A percentile compares a stretch with the other conserved stretches of the same genome.
Evolutionary conservation across 2,113 vertebrate species (phyloP).

Genomic region (Bucco capensis): DNA sequence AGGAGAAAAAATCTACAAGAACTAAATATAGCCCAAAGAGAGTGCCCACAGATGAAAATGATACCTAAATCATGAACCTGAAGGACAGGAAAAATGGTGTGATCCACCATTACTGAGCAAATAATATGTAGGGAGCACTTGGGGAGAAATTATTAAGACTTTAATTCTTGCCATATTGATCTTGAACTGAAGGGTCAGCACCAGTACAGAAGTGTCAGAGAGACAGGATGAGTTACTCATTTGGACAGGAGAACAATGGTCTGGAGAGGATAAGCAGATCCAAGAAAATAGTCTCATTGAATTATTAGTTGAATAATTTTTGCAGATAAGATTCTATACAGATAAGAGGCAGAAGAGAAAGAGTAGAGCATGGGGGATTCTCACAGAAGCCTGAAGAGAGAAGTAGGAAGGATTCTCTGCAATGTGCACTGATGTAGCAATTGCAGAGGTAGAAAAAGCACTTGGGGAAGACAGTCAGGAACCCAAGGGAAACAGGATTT

Average conservation of each 20-base stretch:
- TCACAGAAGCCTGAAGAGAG: neutral
- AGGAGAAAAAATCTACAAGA: neutral
- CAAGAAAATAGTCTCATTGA: neutral
- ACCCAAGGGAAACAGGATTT: neutral
- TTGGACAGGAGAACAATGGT: slow-evolving; percentile 1
- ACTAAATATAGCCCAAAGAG: neutral
- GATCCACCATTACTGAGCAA: neutral
- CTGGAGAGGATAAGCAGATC: neutral
- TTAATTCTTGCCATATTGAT: slow-evolving; percentile 49
- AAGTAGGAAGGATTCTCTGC: neutral
- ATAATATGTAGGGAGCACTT: slow-evolving; percentile 10
- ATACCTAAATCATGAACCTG: slow-evolving; percentile 16
- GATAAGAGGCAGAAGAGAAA: neutral
- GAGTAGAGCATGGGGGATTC: neutral
- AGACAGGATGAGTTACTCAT: slow-evolving; percentile 2
- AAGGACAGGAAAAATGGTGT: neutral
- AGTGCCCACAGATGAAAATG: neutral
- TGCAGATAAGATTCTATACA: neutral
- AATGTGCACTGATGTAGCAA: neutral
- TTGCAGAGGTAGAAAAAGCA: neutral
- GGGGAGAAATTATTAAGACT: slow-evolving; percentile 41
- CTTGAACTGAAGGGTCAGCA: slow-evolving; percentile 10
- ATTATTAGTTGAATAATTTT: slow-evolving; percentile 21
- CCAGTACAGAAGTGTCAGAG: slow-evolving; percentile 9
- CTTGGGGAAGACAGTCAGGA: neutral